Base-by-base conservation (phyloP, 2,888 invertebrate genomes). In the Chymomyza caudatula region DNA sequence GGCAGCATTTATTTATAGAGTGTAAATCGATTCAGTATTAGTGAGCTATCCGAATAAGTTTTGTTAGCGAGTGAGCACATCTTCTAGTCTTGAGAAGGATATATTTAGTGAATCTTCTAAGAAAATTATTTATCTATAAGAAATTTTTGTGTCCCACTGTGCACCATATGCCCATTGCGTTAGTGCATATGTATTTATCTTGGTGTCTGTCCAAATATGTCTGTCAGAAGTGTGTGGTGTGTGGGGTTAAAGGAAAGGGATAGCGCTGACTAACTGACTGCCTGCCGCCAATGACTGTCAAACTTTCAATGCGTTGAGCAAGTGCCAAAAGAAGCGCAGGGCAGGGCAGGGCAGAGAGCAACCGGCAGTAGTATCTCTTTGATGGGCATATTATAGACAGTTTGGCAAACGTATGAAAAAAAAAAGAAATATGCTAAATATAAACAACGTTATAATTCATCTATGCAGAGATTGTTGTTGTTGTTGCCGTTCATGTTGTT, bases 311-410 rank as follows among this genome's bases (percentile, higher is more conserved):
- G 42, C 53, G 22, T 19, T 11, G 37, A 52, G 11, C 37, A 23
- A 43, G 42, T 8, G 51, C 47, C 23, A 47, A 57, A 17, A 51
- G 51, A 19, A 13, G 51, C 51, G 64, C 25, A 25, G 25, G 6
- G 25, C 25, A 5, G 25, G 6, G 25, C 25, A 4, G 5, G 2
- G 25, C 29, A 37, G 29, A 37, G 8, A 37, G n/a, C n/a, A 37
- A 37, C 29, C 29, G 29, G 29, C 29, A 37, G 29, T 25, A 25
- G 25, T 37, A 37, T 37, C 68, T 68, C 66, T 52, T 59, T 70
- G 70, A 70, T 66, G 69, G 70, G 56, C 70, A 69, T 69, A 63
- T 69, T 70, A 63, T 66, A 62, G 70, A 70, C 70, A 70, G 70
- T 66, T 66, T 63, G 58, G 66, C 56, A 66, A 69, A 49, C 44